Evolutionary conservation across 2,888 invertebrate genomes (phyloP), one percentile per base, ranked within the genome.

Genomic region (Colostygia pectinataria): DNA sequence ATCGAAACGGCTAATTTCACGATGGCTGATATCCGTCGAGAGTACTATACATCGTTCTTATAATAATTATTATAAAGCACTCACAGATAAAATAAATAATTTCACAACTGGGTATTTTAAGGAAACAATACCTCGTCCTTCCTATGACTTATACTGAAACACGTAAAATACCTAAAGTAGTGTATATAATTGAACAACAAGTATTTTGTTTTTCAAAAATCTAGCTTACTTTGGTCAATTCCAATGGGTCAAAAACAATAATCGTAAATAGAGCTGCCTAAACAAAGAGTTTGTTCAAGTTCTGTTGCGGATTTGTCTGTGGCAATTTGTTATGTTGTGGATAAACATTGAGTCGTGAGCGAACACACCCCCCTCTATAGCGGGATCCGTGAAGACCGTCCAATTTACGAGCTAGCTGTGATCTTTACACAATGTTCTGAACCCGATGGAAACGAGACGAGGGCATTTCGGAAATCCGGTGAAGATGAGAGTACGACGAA

Each of bases 261-360:
- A 32, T 32, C 20, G 9, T 28, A 34, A 43, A 36, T 3, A 43
- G 29, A 10, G 18, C n/a, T 34, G 18, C 14, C 23, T 36, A 47
- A 39, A 44, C 55, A 57, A 63, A 65, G 64, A 65, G 63, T 60
- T 70, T 68, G 68, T 71, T 75, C 74, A 72, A 73, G 73, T 69
- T 74, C 43, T 44, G 53, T 74, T 72, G 62, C 64, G 74, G 77
- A 79, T 76, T 79, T 73, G 77, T 77, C 78, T 72, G 71, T 71
- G 72, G 80, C 78, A 77, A 79, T 82, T 84, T 82, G 76, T 82
- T 80, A 75, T 81, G 77, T 82, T 80, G 76, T 80, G 77, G 77
- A 83, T 84, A 85, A 86, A 87, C 85, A 87, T 82, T 81, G 71
- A 74, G 68, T 87, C 89, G 89, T 89, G 89, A 87, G 74, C 59